Evolutionary conservation across 2,888 invertebrate genomes (phyloP), one percentile per base, ranked within the genome.

Genomic region (Cheilosia variabilis): DNA sequence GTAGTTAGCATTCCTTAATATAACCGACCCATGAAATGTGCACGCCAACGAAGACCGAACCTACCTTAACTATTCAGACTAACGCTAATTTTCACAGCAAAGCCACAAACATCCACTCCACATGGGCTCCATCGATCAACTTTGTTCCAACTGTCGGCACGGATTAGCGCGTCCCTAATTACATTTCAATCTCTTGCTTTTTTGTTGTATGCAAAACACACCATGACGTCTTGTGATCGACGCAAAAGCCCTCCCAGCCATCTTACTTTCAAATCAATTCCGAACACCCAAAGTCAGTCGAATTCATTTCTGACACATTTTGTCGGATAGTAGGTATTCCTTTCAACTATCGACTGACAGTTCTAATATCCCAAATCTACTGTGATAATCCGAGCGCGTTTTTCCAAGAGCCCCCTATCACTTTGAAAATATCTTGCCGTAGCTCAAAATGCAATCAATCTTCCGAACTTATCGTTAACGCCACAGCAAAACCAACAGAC

Each of bases 401-500:
- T 24, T 24, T 15, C 24, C 24, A 2, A 22, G 4, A 52, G 5
- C 22, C 24, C 4, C 4, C 1, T 72, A 60, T 72, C 63, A 34
- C 52, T 52, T 62, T 57, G 31, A 31, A 73, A 80, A 55, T 68
- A 66, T 69, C 68, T 52, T 15, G 50, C 34, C 47, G 13, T 13
- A 57, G 78, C 73, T 75, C 55, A 63, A 80, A 68, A 73, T 78
- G 57, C 31, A 79, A 83, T 83, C 83, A 73, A 83, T 83, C 73
- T 73, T 83, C 41, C 19, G 24, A 66, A 65, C 69, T 78, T 78
- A 79, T 83, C 78, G 69, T 83, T 65, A 71, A 83, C 83, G 77
- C 82, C 76, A 86, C 62, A 24, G 24, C 24, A 60, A 62, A 43
- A 57, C 78, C 53, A 79, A 69, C 31, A 52, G 5, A 22, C 7